Conservation (phyloP, 2,888 invertebrate genomes). For the Drosophila heteroneura region DNA sequence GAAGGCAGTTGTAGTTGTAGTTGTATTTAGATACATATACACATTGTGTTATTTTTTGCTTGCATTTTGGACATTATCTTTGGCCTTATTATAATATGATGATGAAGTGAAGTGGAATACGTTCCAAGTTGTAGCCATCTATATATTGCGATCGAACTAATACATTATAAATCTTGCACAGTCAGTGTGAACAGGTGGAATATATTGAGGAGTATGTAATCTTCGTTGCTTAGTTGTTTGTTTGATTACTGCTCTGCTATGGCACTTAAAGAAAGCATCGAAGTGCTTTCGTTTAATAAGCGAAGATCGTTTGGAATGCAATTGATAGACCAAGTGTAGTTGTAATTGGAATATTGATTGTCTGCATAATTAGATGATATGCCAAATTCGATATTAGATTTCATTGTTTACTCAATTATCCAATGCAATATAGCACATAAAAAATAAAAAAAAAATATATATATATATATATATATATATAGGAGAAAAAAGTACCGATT, state of each 20-base stretch:
- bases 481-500: neutral
- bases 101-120: neutral
- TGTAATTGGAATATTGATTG: too few species aligned
- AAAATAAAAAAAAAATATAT: too few species aligned
- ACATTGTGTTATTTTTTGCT: neutral
- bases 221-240: neutral
- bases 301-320: too few species aligned
- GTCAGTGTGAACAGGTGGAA: neutral
- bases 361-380: neutral
- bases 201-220: neutral
- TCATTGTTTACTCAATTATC: neutral
- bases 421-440: too few species aligned
- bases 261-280: too few species aligned
- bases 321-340: too few species aligned
- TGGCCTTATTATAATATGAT: neutral
- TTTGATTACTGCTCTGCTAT: too few species aligned
- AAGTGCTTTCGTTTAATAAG: too few species aligned
- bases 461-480: too few species aligned
- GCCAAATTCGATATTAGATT: neutral
- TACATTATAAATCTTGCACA: neutral
- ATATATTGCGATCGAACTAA: neutral
- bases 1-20: conserved; percentile 5
- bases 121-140: neutral
- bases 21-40: neutral
- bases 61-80: conserved; percentile 36